Base-by-base conservation (phyloP, 2,888 invertebrate genomes). In the Drosophila lacicola region DNA sequence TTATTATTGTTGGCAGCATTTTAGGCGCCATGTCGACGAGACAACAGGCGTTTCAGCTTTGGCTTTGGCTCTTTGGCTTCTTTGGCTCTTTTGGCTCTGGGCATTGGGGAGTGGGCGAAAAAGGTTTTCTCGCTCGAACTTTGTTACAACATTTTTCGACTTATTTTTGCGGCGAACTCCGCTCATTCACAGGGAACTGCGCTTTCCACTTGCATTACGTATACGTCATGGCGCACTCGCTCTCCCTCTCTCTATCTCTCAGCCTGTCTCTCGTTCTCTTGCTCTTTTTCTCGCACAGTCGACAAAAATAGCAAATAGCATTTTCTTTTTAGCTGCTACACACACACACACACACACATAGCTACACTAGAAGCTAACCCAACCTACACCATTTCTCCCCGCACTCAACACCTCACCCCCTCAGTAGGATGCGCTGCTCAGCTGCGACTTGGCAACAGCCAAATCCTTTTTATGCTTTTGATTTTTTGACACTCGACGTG, bases 401-500 rank as follows among this genome's bases (percentile, higher is more conserved):
- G 34, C 47, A 37, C 55, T 34, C 37, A 46, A 17, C 54, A 29
- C 25, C 62, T 34, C 50, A n/a, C 29, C 25, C 34, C 25, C 3
- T 4, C 29, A 54, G 45, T 58, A 44, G 44, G 53, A 57, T 62
- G 57, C 57, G 53, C 73, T 50, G 70, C 76, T 75, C 64, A 69
- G 75, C 66, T 76, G 74, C 58, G 74, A 74, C 79, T 85, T 85
- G 86, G 86, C 86, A 88, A 86, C 87, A 86, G 80, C 74, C 66
- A 88, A 86, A 86, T 84, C 87, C 88, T 86, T 86, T 84, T 86
- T 86, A 85, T 88, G 85, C 80, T 89, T 89, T 88, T 90, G 89
- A 88, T 89, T 90, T 89, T 87, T 87, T 85, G 87, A 83, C 78
- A 88, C 83, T 85, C 81, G 70, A 65, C 74, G 66, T 75, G 72